Base-by-base conservation (phyloP, 2,888 invertebrate species). In the Helicoverpa assulta region DNA sequence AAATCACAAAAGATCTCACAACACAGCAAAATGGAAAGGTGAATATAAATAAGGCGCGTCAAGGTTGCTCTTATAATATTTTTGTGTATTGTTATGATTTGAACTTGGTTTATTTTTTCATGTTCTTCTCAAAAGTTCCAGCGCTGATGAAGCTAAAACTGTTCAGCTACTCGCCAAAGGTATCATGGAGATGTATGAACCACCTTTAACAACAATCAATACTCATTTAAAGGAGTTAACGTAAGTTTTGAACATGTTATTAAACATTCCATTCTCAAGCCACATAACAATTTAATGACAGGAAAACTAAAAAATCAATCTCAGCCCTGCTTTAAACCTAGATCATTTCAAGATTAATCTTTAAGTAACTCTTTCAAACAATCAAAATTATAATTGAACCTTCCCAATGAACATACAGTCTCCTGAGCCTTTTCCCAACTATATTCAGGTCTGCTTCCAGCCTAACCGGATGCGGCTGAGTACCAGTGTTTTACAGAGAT, bases 181-280 rank as follows among this genome's bases (percentile, higher is more conserved):
- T 19, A 78, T 96, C 12, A 81, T 96, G 81, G 94, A 95, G 71
- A 74, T 94, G 51, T 96, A 95, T 72, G 94, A 95, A 82, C 94
- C 95, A 10, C 95, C 96, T 1, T 81, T 96, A 50, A 90, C 91
- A 0, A 94, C 95, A 1, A 94, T 96, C 71, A 94, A 94, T 59
- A 93, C 94, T 8, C 95, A 94, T 89, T 85, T 96, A 56, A 94
- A 93, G 73, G 96, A 96, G 79, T 85, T 96, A 82, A 95, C 93
- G 96, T 96, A 84, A 93, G 95, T 83, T 37, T 10, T 89, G n/a
- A 29, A 29, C 10, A n/a, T 12, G 51, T 14, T 60, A 57, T 29
- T 14, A 47, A 21, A 21, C 2, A 33, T 2, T 8, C 10, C 33
- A 33, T 8, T 33, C 10, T 33, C 33, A 33, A 8, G 1, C 33